A percentile compares a stretch with the other conserved stretches of the same genome.
These are phyloP conservation scores for Argyrosomus regius DNA, from an alignment of 2,797 vertebrate species.

Conservation along the genomic window DNA sequence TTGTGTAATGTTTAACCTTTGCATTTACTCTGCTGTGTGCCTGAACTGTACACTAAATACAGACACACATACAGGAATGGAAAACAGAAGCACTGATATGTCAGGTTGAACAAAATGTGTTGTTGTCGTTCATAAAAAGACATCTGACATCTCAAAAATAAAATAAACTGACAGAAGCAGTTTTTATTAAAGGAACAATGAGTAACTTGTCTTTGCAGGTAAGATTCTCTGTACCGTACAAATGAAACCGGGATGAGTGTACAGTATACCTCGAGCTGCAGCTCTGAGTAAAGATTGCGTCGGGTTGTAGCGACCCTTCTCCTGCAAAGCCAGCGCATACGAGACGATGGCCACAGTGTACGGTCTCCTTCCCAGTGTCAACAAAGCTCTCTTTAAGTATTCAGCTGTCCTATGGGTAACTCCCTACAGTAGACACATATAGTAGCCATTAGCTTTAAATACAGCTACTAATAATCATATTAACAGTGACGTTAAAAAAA, in stretches of 20 bases:
- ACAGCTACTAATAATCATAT: not conserved
- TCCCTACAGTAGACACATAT: not conserved
- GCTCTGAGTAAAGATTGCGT: conserved; percentile 55
- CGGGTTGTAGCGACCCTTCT: not conserved
- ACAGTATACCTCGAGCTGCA: conserved; percentile 72
- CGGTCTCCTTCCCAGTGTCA: conserved; percentile 67
- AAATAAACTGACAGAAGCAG: not conserved
- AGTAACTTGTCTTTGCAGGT: not conserved
- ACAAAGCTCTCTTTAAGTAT: conserved; percentile 77
- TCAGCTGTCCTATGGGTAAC: conserved; percentile 58
- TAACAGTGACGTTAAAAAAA: not conserved
- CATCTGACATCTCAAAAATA: not conserved
- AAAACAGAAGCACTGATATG: not conserved
- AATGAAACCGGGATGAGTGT: not conserved
- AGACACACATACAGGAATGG: not conserved
- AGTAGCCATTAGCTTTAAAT: not conserved
- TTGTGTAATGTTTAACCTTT: too few species aligned
- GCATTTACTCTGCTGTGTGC: not conserved
- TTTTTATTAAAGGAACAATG: not conserved
- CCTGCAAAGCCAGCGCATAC: conserved; percentile 87
- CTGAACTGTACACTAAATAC: not conserved
- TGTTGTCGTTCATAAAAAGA: not conserved
- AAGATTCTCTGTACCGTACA: not conserved
- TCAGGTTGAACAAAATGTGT: not conserved
- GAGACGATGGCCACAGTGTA: conserved; percentile 91